These are phyloP conservation scores for Macropodus opercularis DNA, from an alignment of 2,797 vertebrate species.

Conservation along the genomic window DNA sequence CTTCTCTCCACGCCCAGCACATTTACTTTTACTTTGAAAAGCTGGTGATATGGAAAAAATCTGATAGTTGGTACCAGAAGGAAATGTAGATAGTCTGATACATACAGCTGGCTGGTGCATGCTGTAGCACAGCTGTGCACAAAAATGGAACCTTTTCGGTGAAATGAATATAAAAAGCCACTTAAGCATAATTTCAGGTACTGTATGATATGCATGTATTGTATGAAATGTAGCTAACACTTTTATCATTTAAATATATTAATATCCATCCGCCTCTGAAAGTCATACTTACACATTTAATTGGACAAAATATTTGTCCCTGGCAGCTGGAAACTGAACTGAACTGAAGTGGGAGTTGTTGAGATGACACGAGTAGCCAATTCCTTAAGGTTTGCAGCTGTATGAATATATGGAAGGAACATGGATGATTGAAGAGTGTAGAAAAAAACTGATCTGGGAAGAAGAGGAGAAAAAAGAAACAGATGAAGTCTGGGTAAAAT, in stretches of 20 bases:
- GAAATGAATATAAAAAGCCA: conserved; percentile 28
- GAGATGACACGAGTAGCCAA: conserved; percentile 9
- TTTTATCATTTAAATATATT: not conserved
- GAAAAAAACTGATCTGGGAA: conserved; percentile 42
- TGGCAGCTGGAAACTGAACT: conserved; percentile 10
- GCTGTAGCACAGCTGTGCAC: conserved; percentile 25
- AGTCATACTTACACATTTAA: conserved; percentile 8
- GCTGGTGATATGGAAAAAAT: conserved; percentile 15
- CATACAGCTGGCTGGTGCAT: conserved; percentile 2
- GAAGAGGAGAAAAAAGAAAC: conserved; percentile 28
- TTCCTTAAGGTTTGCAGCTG: conserved; percentile 14
- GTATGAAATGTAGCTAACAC: conserved; percentile 17
- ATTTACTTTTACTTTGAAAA: conserved; percentile 28
- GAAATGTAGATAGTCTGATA: conserved; percentile 7
- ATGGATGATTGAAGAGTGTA: conserved; percentile 36
- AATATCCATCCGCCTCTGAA: conserved; percentile 9
- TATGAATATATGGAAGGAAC: conserved; percentile 16
- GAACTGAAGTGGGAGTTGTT: conserved; percentile 26
- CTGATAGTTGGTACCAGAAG: not conserved
- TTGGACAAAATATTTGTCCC: conserved; percentile 17
- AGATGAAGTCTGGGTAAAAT: conserved; percentile 42
- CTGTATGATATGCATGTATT: conserved; percentile 20
- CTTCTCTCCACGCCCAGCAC: conserved; percentile 15
- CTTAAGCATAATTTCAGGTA: conserved; percentile 13
- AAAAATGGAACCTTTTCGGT: conserved; percentile 40